A percentile compares a stretch with the other conserved stretches of the same genome.
Conservation (phyloP, 2,797 vertebrate genomes). For the Acipenser ruthenus region DNA sequence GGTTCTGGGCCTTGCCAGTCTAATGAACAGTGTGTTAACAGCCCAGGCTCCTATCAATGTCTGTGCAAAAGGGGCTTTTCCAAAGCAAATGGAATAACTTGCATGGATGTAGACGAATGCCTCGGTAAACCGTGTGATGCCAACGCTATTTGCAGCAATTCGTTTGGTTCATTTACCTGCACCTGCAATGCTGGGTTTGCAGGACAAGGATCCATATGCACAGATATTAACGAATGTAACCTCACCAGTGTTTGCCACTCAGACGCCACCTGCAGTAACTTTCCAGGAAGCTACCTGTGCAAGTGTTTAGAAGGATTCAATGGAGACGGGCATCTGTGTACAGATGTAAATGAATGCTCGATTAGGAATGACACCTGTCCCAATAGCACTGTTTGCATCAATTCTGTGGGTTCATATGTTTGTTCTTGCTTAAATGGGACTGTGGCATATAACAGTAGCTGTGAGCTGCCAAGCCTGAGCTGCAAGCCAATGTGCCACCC, state of each 20-base stretch:
- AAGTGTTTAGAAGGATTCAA: slow-evolving; percentile 56
- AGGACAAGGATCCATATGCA: slow-evolving; percentile 56
- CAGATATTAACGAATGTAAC: slow-evolving; percentile 62
- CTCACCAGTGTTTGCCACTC: slow-evolving; percentile 40
- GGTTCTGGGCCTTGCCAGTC: slow-evolving; percentile 38
- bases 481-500: slow-evolving; percentile 58
- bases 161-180: slow-evolving; percentile 56
- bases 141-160: slow-evolving; percentile 64
- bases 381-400: slow-evolving; percentile 53
- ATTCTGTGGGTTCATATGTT: slow-evolving; percentile 61
- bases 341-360: slow-evolving; percentile 62
- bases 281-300: slow-evolving; percentile 53
- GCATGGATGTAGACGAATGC: slow-evolving; percentile 65
- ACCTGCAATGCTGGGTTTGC: slow-evolving; percentile 59
- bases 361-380: slow-evolving; percentile 47
- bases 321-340: slow-evolving; percentile 60
- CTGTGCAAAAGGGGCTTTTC: slow-evolving; percentile 54
- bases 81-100: slow-evolving; percentile 43
- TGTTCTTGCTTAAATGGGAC: slow-evolving; percentile 72
- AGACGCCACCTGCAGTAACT: slow-evolving; percentile 52
- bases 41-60: slow-evolving; percentile 57
- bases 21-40: slow-evolving; percentile 62
- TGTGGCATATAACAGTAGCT: slow-evolving; percentile 47
- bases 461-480: slow-evolving; percentile 39
- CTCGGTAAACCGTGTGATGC: slow-evolving; percentile 47